phyloP scores from a whole-genome alignment of 2,113 vertebrate species.

The Anolis carolinensis region DNA sequence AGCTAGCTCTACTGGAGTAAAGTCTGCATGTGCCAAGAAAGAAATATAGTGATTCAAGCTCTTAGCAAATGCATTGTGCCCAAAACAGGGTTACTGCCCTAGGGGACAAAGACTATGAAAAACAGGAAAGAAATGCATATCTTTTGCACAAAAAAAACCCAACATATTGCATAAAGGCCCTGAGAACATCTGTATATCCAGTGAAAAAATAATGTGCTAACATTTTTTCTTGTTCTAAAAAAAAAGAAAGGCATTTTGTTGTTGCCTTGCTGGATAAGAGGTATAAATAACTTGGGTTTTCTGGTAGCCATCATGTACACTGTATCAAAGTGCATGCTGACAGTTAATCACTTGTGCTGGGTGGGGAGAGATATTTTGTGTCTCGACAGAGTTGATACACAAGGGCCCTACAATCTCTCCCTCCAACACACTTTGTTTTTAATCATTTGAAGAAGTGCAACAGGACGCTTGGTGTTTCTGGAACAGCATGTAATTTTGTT shows the following conservation, averaged over 20 bases:
- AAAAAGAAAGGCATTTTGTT: no score
- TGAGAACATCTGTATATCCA: not conserved
- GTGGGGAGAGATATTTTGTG: not conserved
- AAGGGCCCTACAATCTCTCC: slow-evolving; percentile 1
- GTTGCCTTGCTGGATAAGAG: slow-evolving; percentile 34
- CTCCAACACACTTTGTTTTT: not conserved
- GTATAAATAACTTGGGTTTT: slow-evolving; percentile 55
- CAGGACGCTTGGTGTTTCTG: not conserved
- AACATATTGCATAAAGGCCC: not conserved
- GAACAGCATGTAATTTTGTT: not conserved
- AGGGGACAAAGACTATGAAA: not conserved
- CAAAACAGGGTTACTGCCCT: not conserved
- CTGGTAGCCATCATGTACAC: slow-evolving; percentile 3
- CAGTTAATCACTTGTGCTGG: not conserved
- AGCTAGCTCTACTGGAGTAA: not conserved
- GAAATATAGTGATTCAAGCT: not conserved
- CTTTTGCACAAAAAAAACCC: not conserved
- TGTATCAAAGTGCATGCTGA: not conserved
- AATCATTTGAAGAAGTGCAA: slow-evolving; percentile 17
- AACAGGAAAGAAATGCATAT: not conserved
- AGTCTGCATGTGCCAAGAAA: not conserved
- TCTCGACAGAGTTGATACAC: not conserved
- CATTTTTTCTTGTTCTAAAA: not conserved
- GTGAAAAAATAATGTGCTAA: not conserved
- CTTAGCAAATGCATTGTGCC: not conserved